phyloP scores from a whole-genome alignment of 2,113 vertebrate genomes.

The Cinclus cinclus region DNA sequence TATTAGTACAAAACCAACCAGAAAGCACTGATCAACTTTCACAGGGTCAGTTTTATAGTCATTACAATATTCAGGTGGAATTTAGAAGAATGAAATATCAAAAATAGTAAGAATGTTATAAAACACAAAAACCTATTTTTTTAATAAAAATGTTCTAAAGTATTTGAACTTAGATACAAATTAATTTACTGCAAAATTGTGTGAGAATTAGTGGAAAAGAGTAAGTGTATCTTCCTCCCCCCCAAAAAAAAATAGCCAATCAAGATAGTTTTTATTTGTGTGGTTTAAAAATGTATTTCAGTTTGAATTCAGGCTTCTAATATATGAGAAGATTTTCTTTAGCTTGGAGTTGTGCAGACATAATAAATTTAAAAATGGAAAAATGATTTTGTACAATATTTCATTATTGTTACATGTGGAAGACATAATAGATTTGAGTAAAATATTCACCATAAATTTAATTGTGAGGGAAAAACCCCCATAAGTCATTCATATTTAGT shows the following conservation, averaged over 20 bases:
- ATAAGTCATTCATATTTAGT: constrained; percentile 1
- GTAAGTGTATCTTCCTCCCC: background rate
- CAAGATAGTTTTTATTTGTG: background rate
- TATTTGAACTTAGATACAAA: constrained; percentile 28
- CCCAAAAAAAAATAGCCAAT: background rate
- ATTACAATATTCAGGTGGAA: background rate
- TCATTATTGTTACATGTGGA: constrained; percentile 17
- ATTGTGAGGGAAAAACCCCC: background rate
- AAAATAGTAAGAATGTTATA: background rate
- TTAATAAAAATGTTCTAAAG: background rate
- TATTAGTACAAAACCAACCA: constrained; percentile 53
- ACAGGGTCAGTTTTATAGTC: background rate
- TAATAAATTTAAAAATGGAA: background rate
- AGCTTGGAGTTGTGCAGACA: background rate
- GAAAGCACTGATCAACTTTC: background rate
- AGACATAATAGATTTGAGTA: background rate
- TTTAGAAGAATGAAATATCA: constrained; percentile 11
- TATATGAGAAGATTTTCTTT: background rate
- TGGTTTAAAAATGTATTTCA: background rate
- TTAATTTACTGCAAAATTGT: background rate
- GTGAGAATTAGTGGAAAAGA: background rate
- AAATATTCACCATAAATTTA: constrained; percentile 17
- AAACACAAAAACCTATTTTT: background rate
- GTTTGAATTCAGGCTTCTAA: background rate
- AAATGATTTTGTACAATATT: constrained; percentile 1